Evolutionary conservation across 2,888 invertebrate genomes (phyloP).

Genomic region (Drosophila parthenogenetica): DNA sequence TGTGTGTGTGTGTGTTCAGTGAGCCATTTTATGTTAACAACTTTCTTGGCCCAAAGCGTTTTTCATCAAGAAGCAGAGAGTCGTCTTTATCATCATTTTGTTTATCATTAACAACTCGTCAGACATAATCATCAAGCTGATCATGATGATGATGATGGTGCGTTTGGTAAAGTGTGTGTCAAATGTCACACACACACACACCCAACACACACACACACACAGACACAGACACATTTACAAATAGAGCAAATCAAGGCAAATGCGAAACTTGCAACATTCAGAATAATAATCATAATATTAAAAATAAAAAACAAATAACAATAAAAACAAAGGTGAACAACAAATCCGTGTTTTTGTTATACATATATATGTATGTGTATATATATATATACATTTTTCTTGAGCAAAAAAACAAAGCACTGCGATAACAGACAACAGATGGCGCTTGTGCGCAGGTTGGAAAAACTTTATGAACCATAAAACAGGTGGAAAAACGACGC

Average conservation of each 20-base stretch:
- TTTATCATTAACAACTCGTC: constrained; percentile 78
- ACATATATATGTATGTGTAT: too few species aligned
- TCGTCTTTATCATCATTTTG: constrained; percentile 67
- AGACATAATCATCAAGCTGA: constrained; percentile 41
- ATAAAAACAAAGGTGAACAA: constrained; percentile 4
- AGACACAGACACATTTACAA: constrained; percentile 29
- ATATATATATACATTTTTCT: constrained; percentile 49
- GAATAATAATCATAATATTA: constrained; percentile 45
- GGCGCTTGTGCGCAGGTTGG: constrained; percentile 38
- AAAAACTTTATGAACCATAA: constrained; percentile 76
- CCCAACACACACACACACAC: constrained; percentile 14
- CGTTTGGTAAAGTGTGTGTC: constrained; percentile 64
- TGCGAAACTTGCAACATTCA: constrained; percentile 32
- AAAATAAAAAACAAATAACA: constrained; percentile 13
- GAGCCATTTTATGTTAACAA: constrained; percentile 79
- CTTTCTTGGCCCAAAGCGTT: constrained; percentile 75
- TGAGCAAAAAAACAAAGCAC: neutral
- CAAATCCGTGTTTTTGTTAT: neutral
- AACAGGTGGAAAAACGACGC: constrained; percentile 67
- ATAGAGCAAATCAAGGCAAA: constrained; percentile 57
- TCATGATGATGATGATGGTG: constrained; percentile 25
- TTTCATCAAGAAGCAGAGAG: constrained; percentile 52
- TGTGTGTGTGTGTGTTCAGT: constrained; percentile 51
- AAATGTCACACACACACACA: constrained; percentile 54
- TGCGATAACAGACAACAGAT: constrained; percentile 51